Base-by-base conservation (phyloP, 2,113 vertebrate genomes). In the Urocitellus parryii region DNA sequence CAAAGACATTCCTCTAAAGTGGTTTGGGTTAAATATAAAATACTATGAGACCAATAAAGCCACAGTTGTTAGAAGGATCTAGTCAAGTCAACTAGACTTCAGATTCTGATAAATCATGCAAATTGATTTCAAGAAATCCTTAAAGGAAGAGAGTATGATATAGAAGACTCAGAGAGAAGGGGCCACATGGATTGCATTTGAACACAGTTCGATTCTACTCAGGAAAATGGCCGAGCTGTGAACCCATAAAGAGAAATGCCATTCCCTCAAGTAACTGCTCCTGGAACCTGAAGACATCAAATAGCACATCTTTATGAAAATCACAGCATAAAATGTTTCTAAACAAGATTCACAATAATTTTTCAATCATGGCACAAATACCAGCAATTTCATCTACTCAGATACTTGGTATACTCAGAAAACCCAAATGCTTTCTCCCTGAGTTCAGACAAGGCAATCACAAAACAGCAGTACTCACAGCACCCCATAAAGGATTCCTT, bases 391-490 rank as follows among this genome's bases (percentile, higher is more conserved):
- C 65, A n/a, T 61, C 80, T 39, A 17, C 48, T 73, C 29, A 24
- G 24, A 82, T 22, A 88, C 42, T 58, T 73, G 18, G 2, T 17
- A 88, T 3, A 42, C 20, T 93, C 56, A 78, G 32, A 83, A 74
- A 58, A 74, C 51, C 48, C 72, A 61, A 78, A 20, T 13, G n/a
- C 61, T 56, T 67, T 67, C 48, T 68, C 53, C 18, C 48, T 34
- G 37, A 95, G 32, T 65, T 88, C 32, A 68, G 83, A 95, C 91
- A 70, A 22, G 25, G 20, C n/a, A 56, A 82, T 25, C 7, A 45
- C 18, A 96, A 83, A 97, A 78, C 2, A 16, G 79, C 25, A 78
- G 89, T 97, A 98, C 97, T 98, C 89, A 98, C 97, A 97, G 79
- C 79, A 94, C 74, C 97, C 97, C 97, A 97, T 98, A 91, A 48